Conservation (phyloP, 1,140 invertebrate genomes). For the Psix sp. region DNA sequence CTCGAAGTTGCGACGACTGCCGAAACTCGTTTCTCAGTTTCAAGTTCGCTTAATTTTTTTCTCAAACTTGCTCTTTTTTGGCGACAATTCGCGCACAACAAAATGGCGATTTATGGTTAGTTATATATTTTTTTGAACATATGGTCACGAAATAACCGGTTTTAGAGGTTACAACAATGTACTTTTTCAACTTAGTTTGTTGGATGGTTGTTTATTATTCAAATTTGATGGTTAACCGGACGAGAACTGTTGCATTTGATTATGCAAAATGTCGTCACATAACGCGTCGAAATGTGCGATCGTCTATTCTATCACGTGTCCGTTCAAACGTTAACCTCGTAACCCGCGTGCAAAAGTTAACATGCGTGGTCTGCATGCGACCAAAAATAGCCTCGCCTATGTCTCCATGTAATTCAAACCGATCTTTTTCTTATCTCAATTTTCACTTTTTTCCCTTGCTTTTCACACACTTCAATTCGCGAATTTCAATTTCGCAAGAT, state of each 20-base stretch:
- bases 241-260: constrained; percentile 14
- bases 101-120: too few species aligned
- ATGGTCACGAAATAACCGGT: too few species aligned
- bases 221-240: not conserved
- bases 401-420: constrained; percentile 17
- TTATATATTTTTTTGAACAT: constrained; percentile 11
- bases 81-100: not conserved
- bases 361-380: constrained; percentile 1
- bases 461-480: too few species aligned
- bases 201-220: constrained; percentile 2
- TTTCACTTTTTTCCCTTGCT: not conserved
- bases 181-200: too few species aligned
- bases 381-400: constrained; percentile 24
- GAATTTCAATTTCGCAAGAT: too few species aligned
- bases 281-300: constrained; percentile 2
- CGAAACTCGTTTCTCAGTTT: too few species aligned
- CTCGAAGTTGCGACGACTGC: too few species aligned
- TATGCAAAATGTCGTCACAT: constrained; percentile 21
- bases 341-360: constrained; percentile 21
- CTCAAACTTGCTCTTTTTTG: not conserved
- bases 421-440: not conserved
- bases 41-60: constrained; percentile 6
- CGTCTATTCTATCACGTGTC: constrained; percentile 26
- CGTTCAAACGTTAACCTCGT: constrained; percentile 33
- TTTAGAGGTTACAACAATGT: too few species aligned